These are phyloP conservation scores for Merops nubicus DNA, from an alignment of 2,113 vertebrate genomes.

Conservation along the genomic window DNA sequence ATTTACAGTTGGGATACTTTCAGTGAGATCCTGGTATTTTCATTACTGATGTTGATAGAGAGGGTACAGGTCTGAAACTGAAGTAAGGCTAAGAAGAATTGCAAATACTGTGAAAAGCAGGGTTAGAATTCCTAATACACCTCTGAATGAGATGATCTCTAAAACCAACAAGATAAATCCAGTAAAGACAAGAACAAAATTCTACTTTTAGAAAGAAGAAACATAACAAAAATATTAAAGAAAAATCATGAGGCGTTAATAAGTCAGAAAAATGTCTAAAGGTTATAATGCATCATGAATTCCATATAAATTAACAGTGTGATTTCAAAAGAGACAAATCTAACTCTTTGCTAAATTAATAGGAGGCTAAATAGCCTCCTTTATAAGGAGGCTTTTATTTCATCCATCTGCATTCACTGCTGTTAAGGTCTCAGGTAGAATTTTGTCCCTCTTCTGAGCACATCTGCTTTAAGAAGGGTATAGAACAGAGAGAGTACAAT, in stretches of 20 bases:
- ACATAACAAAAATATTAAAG: not conserved
- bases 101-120: not conserved
- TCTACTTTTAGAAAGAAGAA: not conserved
- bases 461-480: not conserved
- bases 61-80: not conserved
- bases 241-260: not conserved
- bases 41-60: not conserved
- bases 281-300: not conserved
- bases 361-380: not conserved
- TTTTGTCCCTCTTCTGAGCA: not conserved
- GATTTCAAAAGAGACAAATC: not conserved
- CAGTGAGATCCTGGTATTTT: not conserved
- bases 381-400: not conserved
- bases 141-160: not conserved
- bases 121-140: not conserved
- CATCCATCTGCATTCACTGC: not conserved
- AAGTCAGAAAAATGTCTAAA: not conserved
- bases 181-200: not conserved
- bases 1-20: not conserved
- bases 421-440: not conserved
- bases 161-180: not conserved
- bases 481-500: not conserved
- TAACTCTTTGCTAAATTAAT: not conserved
- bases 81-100: not conserved
- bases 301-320: not conserved